Base-by-base conservation (phyloP, 2,888 invertebrate species). In the Cheilosia vernalis region DNA sequence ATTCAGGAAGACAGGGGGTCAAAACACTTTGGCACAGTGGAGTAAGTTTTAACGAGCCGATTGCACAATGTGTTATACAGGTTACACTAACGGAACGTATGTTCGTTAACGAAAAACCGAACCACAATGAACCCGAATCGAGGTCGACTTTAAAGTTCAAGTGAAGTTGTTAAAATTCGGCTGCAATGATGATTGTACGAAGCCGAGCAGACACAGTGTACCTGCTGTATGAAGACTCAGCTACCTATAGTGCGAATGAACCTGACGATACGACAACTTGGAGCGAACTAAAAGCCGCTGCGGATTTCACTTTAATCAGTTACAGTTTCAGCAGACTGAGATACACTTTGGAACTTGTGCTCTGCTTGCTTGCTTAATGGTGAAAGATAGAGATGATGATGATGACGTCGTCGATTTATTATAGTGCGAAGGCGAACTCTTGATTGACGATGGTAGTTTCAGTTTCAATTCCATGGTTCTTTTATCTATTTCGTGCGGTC, bases 1-100 rank as follows among this genome's bases (percentile, higher is more conserved):
- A 79, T 61, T 33, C 76, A 77, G 81, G 85, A 85, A 85, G 81
- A 66, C 58, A 40, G 19, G 49, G 44, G 80, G 70, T 81, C 72
- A 80, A 85, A 66, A 81, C 40, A 76, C 74, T 76, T 72, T 70
- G 27, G 42, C 56, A 44, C 53, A 63, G 51, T 61, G 24, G 24
- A 53, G 37, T 33, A 49, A 24, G 27, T n/a, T 37, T 37, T 13
- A 24, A 21, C 19, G 49, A 49, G 13, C 15, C 13, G 17, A 4
- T 42, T 60, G 42, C 24, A 24, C 40, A 60, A 60, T 42, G 6
- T 51, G 7, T 4, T 17, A 53, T 17, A 53, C n/a, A 15, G 17
- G 7, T 4, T 17, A 53, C 10, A 15, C 24, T 21, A 10, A 44
- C 27, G 51, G 24, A 15, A 24, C 21, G 15, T 51, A 15, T 24